Base-by-base conservation (phyloP, 1,140 invertebrate species). In the Zophobas morio region DNA sequence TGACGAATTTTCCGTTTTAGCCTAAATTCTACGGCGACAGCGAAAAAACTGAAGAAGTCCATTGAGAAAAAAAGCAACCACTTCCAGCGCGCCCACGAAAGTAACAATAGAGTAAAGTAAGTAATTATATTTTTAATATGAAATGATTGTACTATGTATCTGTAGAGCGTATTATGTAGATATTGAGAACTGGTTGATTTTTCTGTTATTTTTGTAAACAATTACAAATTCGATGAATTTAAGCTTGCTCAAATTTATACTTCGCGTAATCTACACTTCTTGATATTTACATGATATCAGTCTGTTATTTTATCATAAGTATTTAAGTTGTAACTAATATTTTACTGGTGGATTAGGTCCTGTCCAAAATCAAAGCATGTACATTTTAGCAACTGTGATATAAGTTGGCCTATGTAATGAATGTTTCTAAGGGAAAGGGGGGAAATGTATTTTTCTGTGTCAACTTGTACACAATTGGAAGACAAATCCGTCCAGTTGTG, bases 21-120 rank as follows among this genome's bases (percentile, higher is more conserved):
- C 91, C 91, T 82, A 91, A 90, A 84, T 92, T 92, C 85, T 92
- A 92, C 82, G 88, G 90, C 82, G 90, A 90, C 85, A 89, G 87
- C 82, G 88, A 92, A 88, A 87, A 90, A 88, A 87, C 88, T 83
- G 83, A 88, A 82, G 82, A 87, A 73, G 79, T 71, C 40, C 53
- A 57, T 40, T 42, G 47, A 46, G 37, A 20, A 20, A 20, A 20
- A 20, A 35, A 46, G 51, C 42, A 63, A 32, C 46, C 54, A 72
- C 54, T 77, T 72, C 53, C 47, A 73, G 33, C 54, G 40, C 36
- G 20, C 49, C 34, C 42, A 73, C 49, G 37, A 20, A 73, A 54
- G 49, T 56, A 74, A 77, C 70, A 56, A 60, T 74, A 54, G 42
- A 60, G 32, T 74, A 54, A 74, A 74, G 20, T 35, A 75, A 63